A percentile compares a stretch with the other conserved stretches of the same genome.
phyloP scores from a whole-genome alignment of 92 coral and sea anemone species.

The Pocillopora meandrina region DNA sequence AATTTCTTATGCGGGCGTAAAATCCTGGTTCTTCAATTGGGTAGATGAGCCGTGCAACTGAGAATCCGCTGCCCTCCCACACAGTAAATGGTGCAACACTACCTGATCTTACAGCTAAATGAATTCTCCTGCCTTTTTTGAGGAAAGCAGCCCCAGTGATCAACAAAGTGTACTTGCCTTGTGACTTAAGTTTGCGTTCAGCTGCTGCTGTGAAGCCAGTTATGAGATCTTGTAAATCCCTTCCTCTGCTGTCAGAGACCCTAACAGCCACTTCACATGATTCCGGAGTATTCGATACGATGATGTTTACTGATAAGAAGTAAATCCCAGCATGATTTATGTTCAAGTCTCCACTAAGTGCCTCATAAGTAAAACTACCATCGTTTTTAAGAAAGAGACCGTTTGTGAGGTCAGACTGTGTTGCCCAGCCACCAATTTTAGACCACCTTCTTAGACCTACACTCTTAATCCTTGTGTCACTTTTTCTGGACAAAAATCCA shows the following conservation, averaged over 20 bases:
- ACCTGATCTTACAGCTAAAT: conserved; percentile 49
- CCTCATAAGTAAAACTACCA: conserved; percentile 54
- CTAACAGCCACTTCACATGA: conserved; percentile 53
- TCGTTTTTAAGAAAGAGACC: conserved; percentile 59
- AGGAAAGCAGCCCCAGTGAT: conserved; percentile 59
- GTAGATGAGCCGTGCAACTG: conserved; percentile 58
- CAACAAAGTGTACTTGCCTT: conserved; percentile 45
- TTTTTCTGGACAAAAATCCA: conserved; percentile 66
- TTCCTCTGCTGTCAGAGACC: conserved; percentile 38
- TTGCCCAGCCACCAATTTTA: conserved; percentile 65
- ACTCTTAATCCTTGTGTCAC: conserved; percentile 51
- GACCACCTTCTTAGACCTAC: conserved; percentile 40
- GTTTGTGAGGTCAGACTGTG: conserved; percentile 62
- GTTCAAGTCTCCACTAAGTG: conserved; percentile 52
- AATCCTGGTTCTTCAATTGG: conserved; percentile 65
- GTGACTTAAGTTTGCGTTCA: conserved; percentile 42
- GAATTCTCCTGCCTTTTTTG: conserved; percentile 31
- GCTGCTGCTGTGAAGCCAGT: conserved; percentile 46
- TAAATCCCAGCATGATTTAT: conserved; percentile 62
- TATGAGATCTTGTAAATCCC: background rate
- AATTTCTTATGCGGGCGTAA: conserved; percentile 22
- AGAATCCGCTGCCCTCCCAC: conserved; percentile 69
- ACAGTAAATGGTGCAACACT: conserved; percentile 49
- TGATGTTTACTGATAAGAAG: conserved; percentile 53
- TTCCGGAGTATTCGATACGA: conserved; percentile 28